Base-by-base conservation (phyloP, 2,113 vertebrate species). In the Coracopsis vasa region DNA sequence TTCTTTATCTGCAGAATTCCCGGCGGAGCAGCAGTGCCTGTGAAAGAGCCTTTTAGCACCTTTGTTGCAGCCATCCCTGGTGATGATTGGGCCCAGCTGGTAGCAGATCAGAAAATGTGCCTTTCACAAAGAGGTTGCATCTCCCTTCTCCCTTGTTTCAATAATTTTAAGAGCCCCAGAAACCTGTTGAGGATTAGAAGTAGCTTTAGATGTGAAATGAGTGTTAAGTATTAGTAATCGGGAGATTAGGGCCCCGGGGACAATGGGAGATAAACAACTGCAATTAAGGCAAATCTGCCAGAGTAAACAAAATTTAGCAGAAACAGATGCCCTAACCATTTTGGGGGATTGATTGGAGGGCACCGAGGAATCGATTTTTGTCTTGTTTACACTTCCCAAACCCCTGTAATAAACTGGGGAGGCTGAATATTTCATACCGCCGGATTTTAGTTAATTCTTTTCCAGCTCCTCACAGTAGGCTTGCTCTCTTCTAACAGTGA, bases 331-430 rank as follows among this genome's bases (percentile, higher is more conserved):
- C 98, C 98, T 94, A 84, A 94, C 98, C 98, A 97, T 98, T 98
- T 98, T 97, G 95, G 98, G 98, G 97, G 98, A 98, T 98, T 98
- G 98, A 98, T 98, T 98, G 96, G 97, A 98, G 98, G 98, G 98
- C 97, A 98, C 98, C 95, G 93, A 98, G 98, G 98, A 99, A 98
- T 98, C 97, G 98, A 98, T 98, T 99, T 98, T 99, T 99, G 98
- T 99, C 99, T 99, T 99, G 98, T 99, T 99, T 99, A 99, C 98
- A 99, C 98, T 98, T 99, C 98, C 98, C 98, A 96, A 96, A 97
- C 97, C 98, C 98, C 98, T 45, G 96, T 97, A 97, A 97, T 98
- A 97, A 96, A 97, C 97, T 91, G 90, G 96, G 97, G 97, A 97
- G 96, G 97, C 97, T 97, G 95, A 97, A 98, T 98, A 98, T 98